Base-by-base conservation (phyloP, 2,888 invertebrate genomes). In the Phaedon cochleariae region DNA sequence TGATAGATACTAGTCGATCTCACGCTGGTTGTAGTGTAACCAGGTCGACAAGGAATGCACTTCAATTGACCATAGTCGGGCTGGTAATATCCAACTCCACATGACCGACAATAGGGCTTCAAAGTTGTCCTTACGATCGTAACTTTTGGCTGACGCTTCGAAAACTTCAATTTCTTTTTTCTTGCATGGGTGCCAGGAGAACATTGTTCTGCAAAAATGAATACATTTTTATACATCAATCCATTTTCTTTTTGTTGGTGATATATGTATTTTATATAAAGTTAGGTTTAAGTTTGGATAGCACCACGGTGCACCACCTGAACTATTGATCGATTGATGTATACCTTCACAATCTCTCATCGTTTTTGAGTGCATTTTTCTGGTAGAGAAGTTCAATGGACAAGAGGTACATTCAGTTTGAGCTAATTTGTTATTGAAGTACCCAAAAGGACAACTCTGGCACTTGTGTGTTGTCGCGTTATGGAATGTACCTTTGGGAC, bases 401-500 rank as follows among this genome's bases (percentile, higher is more conserved):
- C 91, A 91, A 17, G 82, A 78, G 12, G 81, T 77, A 74, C 91
- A 91, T 0, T 82, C 76, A 0, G 81, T 79, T 64, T 87, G 86
- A 1, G 88, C 90, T 31, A 84, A 82, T 37, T 81, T 73, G 26
- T 86, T 85, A 72, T 89, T 90, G 75, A 87, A 91, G n/a, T 84
- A 85, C 1, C 90, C 90, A 57, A 86, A 80, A 9, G 83, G 82
- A 76, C 91, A 91, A 29, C 86, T 83, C 65, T 87, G 85, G 72
- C 90, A 91, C n/a, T 79, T 79, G 68, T 85, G 84, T 4, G 77
- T 81, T 0, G 85, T 83, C 2, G 82, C 80, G 77, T 89, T 87
- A 77, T 87, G 88, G 77, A 87, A 89, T 0, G 90, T 89, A 12
- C 91, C 91, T 67, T 85, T 81, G 1, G 90, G 89, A 76, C 91